A percentile compares a stretch with the other conserved stretches of the same genome.
phyloP scores from a whole-genome alignment of 2,888 invertebrate species.

The Leucoptera coffeella region DNA sequence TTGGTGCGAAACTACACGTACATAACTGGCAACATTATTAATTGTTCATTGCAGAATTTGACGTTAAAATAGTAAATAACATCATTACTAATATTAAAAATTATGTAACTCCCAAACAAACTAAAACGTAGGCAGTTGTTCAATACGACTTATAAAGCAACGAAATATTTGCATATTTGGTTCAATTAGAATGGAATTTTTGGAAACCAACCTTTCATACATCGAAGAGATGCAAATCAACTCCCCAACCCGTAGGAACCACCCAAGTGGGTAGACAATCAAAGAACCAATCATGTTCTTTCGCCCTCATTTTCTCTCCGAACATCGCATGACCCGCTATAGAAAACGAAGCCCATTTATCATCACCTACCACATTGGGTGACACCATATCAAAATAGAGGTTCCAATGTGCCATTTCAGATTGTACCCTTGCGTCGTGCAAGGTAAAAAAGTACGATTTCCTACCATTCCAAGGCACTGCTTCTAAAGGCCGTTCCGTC shows the following conservation, averaged over 20 bases:
- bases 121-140: too few species aligned
- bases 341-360: constrained; percentile 44
- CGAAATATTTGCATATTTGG: too few species aligned
- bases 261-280: constrained; percentile 58
- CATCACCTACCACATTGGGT: constrained; percentile 2
- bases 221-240: constrained; percentile 58
- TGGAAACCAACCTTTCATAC: too few species aligned
- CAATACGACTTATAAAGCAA: too few species aligned
- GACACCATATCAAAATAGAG: constrained; percentile 4
- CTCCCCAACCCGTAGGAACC: constrained; percentile 63
- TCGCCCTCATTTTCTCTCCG: constrained; percentile 46
- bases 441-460: constrained; percentile 11
- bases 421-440: constrained; percentile 6
- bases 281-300: constrained; percentile 45
- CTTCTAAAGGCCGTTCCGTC: neutral
- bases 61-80: too few species aligned
- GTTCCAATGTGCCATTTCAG: constrained; percentile 5
- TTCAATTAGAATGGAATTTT: too few species aligned
- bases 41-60: too few species aligned
- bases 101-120: too few species aligned
- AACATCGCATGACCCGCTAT: constrained; percentile 57
- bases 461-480: neutral
- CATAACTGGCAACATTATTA: too few species aligned
- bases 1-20: too few species aligned
- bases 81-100: too few species aligned